phyloP scores from a whole-genome alignment of 1,140 invertebrate genomes.

The Anastrepha obliqua region DNA sequence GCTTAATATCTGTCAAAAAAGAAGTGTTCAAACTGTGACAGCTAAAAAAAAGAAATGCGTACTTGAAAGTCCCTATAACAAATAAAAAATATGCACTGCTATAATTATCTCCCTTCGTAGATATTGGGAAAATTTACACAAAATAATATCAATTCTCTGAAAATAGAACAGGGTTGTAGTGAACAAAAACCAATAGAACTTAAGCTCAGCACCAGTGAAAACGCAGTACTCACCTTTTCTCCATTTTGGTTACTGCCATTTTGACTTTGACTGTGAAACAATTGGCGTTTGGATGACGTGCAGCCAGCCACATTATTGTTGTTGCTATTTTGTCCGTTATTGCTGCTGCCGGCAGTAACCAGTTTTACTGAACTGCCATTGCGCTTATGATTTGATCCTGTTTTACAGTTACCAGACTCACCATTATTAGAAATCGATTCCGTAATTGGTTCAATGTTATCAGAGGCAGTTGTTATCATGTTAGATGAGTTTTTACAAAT shows the following conservation, averaged over 20 bases:
- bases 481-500: slow-evolving; percentile 62
- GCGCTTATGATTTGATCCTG: slow-evolving; percentile 54
- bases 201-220: no score
- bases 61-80: no score
- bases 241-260: slow-evolving; percentile 54
- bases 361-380: slow-evolving; percentile 51
- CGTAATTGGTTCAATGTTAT: slow-evolving; percentile 48
- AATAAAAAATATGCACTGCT: no score
- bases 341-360: slow-evolving; percentile 59
- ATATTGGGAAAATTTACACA: no score
- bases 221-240: slow-evolving; percentile 50
- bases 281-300: slow-evolving; percentile 63
- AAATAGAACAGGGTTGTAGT: no score
- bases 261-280: slow-evolving; percentile 71
- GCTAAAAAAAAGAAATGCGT: no score
- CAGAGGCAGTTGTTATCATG: background rate
- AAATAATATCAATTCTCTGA: no score
- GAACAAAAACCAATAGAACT: no score
- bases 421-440: slow-evolving; percentile 14
- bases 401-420: slow-evolving; percentile 8
- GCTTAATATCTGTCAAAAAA: no score
- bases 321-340: slow-evolving; percentile 59
- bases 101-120: no score
- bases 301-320: slow-evolving; percentile 59
- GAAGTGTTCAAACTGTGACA: no score